Conservation (phyloP, 2,797 vertebrate species). For the Rhinogobio ventralis region DNA sequence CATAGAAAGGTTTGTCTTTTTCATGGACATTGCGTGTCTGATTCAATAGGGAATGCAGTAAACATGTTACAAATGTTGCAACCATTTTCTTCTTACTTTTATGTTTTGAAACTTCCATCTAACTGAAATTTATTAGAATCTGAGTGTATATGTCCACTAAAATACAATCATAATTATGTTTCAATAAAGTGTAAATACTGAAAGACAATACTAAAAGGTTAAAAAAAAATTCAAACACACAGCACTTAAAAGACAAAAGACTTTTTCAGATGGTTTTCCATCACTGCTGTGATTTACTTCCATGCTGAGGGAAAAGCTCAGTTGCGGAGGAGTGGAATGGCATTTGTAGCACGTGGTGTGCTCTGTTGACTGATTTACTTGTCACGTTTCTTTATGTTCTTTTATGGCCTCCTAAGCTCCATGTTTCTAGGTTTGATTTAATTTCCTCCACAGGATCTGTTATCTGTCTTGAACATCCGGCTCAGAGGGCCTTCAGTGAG, state of each 20-base stretch:
- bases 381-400: background rate
- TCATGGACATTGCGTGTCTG: background rate
- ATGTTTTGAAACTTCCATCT: background rate
- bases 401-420: conserved; percentile 4
- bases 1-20: background rate
- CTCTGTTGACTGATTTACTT: background rate
- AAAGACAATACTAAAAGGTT: background rate
- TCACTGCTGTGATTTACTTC: conserved; percentile 9
- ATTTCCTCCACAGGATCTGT: background rate
- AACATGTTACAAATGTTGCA: background rate
- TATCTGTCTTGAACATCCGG: background rate
- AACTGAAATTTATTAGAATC: background rate
- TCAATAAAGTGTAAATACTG: background rate
- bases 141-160: background rate
- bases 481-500: background rate
- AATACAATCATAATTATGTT: background rate
- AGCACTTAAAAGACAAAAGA: background rate
- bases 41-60: background rate
- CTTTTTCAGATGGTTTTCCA: background rate
- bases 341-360: background rate
- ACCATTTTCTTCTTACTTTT: background rate
- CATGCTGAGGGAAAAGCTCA: background rate
- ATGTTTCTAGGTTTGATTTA: background rate
- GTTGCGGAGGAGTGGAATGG: background rate
- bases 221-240: too few relatives aligned